Evolutionary conservation across 2,113 vertebrate genomes (phyloP).

Genomic region (Eupsittula cactorum): DNA sequence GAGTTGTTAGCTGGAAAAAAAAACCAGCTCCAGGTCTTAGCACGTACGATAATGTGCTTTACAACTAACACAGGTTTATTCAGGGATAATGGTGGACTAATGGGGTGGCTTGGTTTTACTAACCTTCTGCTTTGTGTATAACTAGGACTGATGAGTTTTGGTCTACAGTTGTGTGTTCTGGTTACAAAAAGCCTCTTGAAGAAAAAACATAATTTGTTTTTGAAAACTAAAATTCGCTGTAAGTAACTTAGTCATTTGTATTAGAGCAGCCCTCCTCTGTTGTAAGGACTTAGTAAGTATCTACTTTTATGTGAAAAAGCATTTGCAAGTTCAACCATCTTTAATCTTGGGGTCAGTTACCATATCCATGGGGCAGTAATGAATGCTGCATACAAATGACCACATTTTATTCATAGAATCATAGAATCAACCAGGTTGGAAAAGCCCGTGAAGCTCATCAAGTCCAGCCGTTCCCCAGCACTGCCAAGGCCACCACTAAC

Average conservation of each 20-base stretch:
- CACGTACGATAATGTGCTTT: background rate
- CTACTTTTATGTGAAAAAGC: background rate
- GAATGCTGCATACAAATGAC: background rate
- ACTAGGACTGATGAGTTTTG: background rate
- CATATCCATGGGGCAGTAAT: rapidly evolving
- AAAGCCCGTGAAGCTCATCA: background rate
- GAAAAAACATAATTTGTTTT: background rate
- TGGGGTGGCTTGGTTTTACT: background rate
- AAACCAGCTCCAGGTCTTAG: background rate
- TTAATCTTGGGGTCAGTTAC: background rate
- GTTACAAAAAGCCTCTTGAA: background rate
- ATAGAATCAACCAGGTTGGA: background rate
- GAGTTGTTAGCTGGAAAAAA: background rate
- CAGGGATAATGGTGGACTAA: background rate
- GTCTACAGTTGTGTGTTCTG: background rate
- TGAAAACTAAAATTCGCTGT: background rate
- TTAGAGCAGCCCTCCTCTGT: background rate
- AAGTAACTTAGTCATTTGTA: background rate
- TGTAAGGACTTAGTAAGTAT: background rate
- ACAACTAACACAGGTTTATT: background rate
- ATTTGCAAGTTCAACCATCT: background rate
- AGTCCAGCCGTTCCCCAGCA: background rate
- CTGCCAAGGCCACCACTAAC: background rate
- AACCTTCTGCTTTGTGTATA: background rate
- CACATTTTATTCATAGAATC: background rate